A percentile compares a stretch with the other conserved stretches of the same genome.
Conservation (phyloP, 2,888 invertebrate species). For the Platycnemis pennipes region DNA sequence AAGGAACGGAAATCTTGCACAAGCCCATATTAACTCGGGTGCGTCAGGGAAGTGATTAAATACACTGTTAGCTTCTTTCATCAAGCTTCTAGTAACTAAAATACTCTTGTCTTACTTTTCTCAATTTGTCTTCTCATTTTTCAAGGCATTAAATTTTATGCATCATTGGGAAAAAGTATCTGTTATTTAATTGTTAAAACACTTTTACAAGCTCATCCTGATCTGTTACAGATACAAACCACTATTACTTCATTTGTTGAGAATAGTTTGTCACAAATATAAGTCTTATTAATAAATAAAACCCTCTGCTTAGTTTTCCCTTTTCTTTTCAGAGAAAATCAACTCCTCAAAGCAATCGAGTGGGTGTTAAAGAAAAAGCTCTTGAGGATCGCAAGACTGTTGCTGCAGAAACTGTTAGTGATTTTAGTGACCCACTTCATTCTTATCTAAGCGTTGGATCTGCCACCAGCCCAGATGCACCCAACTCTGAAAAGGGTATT, state of each 20-base stretch:
- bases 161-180: no score
- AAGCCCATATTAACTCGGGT: no score
- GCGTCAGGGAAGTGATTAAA: no score
- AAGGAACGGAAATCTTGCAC: no score
- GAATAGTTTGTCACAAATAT: background rate
- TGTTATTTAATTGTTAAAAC: no score
- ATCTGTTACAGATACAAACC: no score
- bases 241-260: background rate
- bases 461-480: background rate
- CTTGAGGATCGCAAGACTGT: constrained; percentile 48
- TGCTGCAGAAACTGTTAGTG: constrained; percentile 80
- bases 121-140: no score
- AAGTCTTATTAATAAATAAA: background rate
- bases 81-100: no score
- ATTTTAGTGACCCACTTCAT: constrained; percentile 91
- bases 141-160: no score
- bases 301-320: background rate
- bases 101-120: no score
- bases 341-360: background rate
- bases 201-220: no score
- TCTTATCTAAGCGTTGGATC: constrained; percentile 77
- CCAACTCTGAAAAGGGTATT: constrained; percentile 11
- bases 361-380: constrained; percentile 25
- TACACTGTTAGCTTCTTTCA: no score
- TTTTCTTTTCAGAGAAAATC: constrained; percentile 34